Base-by-base conservation (phyloP, 92 coral and sea anemone species). In the Hydrozoanthus gracilis region DNA sequence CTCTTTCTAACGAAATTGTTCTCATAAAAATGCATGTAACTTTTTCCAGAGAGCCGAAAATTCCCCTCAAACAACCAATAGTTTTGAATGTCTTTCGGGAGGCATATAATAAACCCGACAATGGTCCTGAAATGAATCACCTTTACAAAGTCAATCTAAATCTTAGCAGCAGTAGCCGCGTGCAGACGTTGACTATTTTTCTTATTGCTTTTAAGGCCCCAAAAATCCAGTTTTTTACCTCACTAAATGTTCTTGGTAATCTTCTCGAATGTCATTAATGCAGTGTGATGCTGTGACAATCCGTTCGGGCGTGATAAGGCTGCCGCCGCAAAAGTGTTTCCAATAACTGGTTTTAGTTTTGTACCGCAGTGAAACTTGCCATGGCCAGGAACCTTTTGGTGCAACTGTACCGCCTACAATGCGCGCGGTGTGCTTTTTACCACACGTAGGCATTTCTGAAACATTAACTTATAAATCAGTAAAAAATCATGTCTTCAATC, bases 321-420 rank as follows among this genome's bases (percentile, higher is more conserved):
- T 88, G 15, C 98, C 98, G 35, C 98, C 98, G 68, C 98, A 96
- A 86, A 83, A 96, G 85, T 94, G 98, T 12, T 65, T 87, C 95
- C 93, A 94, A 44, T 83, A 77, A 20, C 91, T 93, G 1, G 56
- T 56, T 0, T 7, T n/a, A 7, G 46, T 82, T 18, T 66, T 18
- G 67, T 58, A 82, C 90, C 91, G 84, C 45, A 96, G 79, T 90
- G 95, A 91, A 9, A 94, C 98, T 62, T 94, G 96, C 98, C 98
- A 96, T 1, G 98, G 98, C 98, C 98, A 96, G 77, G 89, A 93
- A 16, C 93, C 94, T 3, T 75, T 83, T 5, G 44, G 27, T 44
- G 96, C 98, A 11, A 51, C 78, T 46, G 71, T 74, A n/a, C 98
- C 98, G 46, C 98, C 98, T 4, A 96, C 98, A n/a, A 96, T 96